phyloP scores from a whole-genome alignment of 2,113 vertebrate species.

The Eurystomus gularis region DNA sequence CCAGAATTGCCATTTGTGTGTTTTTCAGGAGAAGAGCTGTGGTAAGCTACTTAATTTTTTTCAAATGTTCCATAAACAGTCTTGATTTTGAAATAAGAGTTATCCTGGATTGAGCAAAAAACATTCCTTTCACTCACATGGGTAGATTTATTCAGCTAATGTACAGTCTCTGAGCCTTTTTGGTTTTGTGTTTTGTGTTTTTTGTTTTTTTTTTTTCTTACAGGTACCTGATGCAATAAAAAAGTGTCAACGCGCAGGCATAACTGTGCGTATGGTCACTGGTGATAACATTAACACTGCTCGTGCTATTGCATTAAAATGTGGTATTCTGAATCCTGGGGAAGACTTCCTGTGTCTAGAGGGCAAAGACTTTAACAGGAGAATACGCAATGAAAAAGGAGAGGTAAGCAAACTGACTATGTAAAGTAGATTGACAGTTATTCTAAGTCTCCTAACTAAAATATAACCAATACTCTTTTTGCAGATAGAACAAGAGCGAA shows the following conservation, averaged over 20 bases:
- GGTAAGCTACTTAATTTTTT: neutral
- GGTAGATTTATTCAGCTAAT: neutral
- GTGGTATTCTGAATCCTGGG: conserved; percentile 92
- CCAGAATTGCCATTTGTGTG: neutral
- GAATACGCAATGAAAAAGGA: conserved; percentile 98
- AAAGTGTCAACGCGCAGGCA: conserved; percentile 95
- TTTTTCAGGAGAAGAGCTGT: neutral
- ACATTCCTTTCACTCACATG: neutral
- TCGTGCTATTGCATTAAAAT: conserved; percentile 94
- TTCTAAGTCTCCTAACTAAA: neutral
- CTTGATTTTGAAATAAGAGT: neutral
- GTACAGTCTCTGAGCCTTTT: neutral
- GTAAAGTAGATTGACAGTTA: neutral
- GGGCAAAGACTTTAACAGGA: conserved; percentile 97
- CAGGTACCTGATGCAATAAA: conserved; percentile 97
- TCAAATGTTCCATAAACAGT: neutral
- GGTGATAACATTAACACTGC: conserved; percentile 99
- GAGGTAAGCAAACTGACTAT: conserved; percentile 77
- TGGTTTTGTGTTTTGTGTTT: too few species aligned
- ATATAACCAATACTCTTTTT: conserved; percentile 50
- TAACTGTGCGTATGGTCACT: conserved; percentile 98
- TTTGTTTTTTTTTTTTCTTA: neutral
- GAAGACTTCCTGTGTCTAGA: conserved; percentile 97
- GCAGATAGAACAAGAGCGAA: conserved; percentile 97
- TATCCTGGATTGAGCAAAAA: neutral